Base-by-base conservation (phyloP, 2,113 vertebrate species). In the Heterotis niloticus region DNA sequence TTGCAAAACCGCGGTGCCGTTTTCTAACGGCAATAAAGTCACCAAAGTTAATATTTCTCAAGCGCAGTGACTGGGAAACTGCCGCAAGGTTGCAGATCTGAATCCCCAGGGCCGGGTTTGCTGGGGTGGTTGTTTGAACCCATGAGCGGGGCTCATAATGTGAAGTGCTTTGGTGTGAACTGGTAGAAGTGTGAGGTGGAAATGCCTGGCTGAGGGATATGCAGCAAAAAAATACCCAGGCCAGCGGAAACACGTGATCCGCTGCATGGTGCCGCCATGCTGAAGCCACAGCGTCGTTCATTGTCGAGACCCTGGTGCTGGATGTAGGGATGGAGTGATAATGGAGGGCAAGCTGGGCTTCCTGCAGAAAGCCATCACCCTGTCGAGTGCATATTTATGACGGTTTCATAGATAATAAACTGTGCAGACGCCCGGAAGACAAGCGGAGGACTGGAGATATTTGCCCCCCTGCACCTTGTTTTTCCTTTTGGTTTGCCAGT, bases 301-400 rank as follows among this genome's bases (percentile, higher is more conserved):
- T 2, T 44, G 57, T 28, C 68, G 62, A 44, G 54, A 52, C 78
- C 56, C 64, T 52, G 69, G 76, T 69, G 68, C 52, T 24, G 34
- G 57, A 76, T 82, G 77, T 4, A 51, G 59, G 34, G 57, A 76
- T 82, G 77, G 4, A 51, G 29, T 54, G 68, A 79, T 79, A 79
- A 79, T 79, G 57, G 51, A 59, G 67, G 54, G 10, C 80, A 78
- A 72, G 57, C 64, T 77, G 51, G 57, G 71, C 23, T 51, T 71
- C 71, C 44, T 74, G 77, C 24, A 78, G 51, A 57, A 78, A 77
- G 82, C 79, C 83, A 77, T 78, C 52, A 81, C 79, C 78, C 64
- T 78, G 56, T 44, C 80, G 44, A 82, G 76, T 87, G 82, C 83
- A 84, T 87, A 85, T 84, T 87, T 83, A 87, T 84, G 77, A 84